Evolutionary conservation across 2,888 invertebrate genomes (phyloP).

Genomic region (Catotricha subobsoleta): DNA sequence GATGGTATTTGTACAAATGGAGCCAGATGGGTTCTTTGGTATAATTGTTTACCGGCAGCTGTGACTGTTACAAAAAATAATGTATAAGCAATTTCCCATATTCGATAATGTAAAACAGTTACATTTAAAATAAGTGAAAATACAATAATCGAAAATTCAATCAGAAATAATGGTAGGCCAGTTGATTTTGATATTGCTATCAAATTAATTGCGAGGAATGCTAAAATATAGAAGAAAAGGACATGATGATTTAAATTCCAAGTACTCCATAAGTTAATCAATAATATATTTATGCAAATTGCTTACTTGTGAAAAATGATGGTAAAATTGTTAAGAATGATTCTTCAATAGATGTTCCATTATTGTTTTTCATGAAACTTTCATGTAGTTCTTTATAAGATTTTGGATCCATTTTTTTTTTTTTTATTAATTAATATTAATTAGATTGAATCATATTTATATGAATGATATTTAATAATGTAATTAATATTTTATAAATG

Average conservation of each 20-base stretch:
- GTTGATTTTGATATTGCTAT: background rate
- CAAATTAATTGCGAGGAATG: background rate
- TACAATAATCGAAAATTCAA: slow-evolving; percentile 39
- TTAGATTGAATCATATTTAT: too few relatives aligned
- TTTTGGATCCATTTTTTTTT: slow-evolving; percentile 10
- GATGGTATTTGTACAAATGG: slow-evolving; percentile 18
- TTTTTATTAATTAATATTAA: background rate
- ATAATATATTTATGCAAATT: too few relatives aligned
- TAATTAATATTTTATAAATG: too few relatives aligned
- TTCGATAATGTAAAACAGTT: slow-evolving; percentile 33
- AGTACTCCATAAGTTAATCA: too few relatives aligned
- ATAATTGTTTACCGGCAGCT: slow-evolving; percentile 7
- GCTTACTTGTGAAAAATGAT: slow-evolving; percentile 16
- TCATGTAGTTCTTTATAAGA: slow-evolving; percentile 35
- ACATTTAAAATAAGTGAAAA: slow-evolving; percentile 37
- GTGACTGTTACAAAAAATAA: slow-evolving; percentile 12
- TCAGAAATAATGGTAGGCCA: slow-evolving; percentile 19
- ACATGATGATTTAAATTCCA: too few relatives aligned
- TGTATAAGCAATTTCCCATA: slow-evolving; percentile 14
- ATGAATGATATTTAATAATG: too few relatives aligned
- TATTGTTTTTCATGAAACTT: slow-evolving; percentile 35
- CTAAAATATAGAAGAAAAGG: too few relatives aligned
- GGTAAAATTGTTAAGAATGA: slow-evolving; percentile 29
- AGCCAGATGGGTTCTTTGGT: slow-evolving; percentile 8
- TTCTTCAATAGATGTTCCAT: slow-evolving; percentile 35